A percentile compares a stretch with the other conserved stretches of the same genome.
These are phyloP conservation scores for Seira musarum DNA, from an alignment of 2,888 invertebrate genomes.

Conservation along the genomic window DNA sequence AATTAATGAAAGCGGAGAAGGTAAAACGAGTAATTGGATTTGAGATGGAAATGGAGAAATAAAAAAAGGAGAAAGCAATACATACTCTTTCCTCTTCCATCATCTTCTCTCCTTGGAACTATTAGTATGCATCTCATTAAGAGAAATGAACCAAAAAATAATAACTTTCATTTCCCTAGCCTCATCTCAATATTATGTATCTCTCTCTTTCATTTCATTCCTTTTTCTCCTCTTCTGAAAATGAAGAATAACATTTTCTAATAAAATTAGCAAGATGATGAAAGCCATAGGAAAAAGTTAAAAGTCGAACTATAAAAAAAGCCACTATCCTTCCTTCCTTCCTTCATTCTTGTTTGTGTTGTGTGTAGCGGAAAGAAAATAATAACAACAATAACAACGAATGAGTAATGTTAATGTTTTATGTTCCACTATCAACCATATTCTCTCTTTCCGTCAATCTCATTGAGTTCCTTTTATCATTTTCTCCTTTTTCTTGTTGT, in stretches of 20 bases:
- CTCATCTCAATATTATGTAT: conserved; percentile 8
- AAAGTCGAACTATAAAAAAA: conserved; percentile 24
- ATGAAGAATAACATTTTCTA: conserved; percentile 53
- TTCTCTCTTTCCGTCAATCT: too few species aligned
- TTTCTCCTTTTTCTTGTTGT: too few species aligned
- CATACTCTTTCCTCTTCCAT: too few species aligned
- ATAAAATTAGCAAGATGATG: conserved; percentile 60
- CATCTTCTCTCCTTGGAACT: neutral
- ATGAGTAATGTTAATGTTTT: too few species aligned
- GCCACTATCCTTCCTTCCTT: neutral
- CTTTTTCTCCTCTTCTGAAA: conserved; percentile 21
- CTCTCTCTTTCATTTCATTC: conserved; percentile 22
- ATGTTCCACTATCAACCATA: too few species aligned
- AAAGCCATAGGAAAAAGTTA: conserved; percentile 38
- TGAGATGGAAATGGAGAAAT: conserved; percentile 16
- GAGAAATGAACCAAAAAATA: conserved; percentile 61
- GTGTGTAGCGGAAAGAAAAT: too few species aligned
- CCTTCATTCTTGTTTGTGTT: neutral
- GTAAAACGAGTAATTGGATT: conserved; percentile 54
- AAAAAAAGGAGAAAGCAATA: too few species aligned
- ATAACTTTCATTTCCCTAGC: conserved; percentile 36
- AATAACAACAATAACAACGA: too few species aligned
- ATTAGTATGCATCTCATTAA: conserved; percentile 60
- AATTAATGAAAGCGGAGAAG: conserved; percentile 59
- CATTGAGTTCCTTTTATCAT: too few species aligned